phyloP scores from a whole-genome alignment of 2,113 vertebrate species.

The Ochotona princeps region DNA sequence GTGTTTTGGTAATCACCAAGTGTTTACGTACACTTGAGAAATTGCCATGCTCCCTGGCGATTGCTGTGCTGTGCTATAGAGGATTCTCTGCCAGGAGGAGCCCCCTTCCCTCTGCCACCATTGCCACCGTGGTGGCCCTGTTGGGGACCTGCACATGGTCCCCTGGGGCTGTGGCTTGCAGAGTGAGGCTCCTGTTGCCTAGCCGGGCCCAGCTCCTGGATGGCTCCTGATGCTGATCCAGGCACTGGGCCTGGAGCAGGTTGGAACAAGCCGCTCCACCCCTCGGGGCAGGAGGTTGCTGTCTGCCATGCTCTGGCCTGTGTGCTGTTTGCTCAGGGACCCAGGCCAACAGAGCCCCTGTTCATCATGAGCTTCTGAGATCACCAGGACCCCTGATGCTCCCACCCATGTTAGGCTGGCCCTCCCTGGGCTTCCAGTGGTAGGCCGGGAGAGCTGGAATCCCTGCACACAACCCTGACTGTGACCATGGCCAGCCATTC shows the following conservation, averaged over 20 bases:
- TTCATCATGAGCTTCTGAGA: not conserved
- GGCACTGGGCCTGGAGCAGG: not conserved
- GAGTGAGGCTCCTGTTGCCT: not conserved
- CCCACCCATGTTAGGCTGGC: not conserved
- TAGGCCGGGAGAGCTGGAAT: not conserved
- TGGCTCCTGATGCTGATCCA: rapidly evolving
- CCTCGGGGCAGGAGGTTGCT: not conserved
- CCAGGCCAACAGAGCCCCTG: not conserved
- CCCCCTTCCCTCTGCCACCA: not conserved
- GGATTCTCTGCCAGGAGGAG: rapidly evolving
- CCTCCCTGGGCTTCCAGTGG: too few species aligned
- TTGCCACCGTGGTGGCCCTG: too few species aligned
- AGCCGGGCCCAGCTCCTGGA: not conserved
- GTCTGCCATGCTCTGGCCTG: not conserved
- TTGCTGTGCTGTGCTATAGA: not conserved
- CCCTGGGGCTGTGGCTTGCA: rapidly evolving
- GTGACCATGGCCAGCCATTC: not conserved
- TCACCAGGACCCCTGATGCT: not conserved
- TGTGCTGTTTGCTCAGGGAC: not conserved
- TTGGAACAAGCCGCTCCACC: not conserved
- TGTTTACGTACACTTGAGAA: not conserved
- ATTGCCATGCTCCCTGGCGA: rapidly evolving
- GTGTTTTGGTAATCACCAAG: constrained; percentile 26
- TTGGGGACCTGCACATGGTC: too few species aligned
- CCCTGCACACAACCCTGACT: not conserved